Percentiles rank a stretch among this genome's conserved stretches.
Conservation (phyloP, 2,797 vertebrate genomes). For the Acanthopagrus latus region DNA sequence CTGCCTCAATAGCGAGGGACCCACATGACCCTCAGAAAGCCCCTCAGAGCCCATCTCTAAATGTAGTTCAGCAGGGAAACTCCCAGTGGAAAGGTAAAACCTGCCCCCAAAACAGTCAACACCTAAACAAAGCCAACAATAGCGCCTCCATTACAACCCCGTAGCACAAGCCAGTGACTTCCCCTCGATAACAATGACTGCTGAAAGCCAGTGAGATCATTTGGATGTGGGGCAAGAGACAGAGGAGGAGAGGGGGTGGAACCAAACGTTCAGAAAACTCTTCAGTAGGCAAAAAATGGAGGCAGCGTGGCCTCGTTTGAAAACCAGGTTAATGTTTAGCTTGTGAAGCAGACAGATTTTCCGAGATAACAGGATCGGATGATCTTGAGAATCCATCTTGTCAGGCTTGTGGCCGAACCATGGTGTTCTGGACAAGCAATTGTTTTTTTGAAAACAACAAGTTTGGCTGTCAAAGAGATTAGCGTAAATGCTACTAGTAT, state of each 20-base stretch:
- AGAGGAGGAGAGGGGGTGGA: neutral
- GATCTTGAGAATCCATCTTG: no score
- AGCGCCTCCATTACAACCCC: slow-evolving; percentile 40
- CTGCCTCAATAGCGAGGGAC: slow-evolving; percentile 30
- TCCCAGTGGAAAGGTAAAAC: slow-evolving; percentile 50
- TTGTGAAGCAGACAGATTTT: no score
- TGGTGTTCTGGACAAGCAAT: no score
- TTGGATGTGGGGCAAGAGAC: slow-evolving; percentile 20
- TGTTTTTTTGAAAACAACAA: no score
- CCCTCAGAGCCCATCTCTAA: slow-evolving; percentile 39
- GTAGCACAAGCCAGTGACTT: slow-evolving; percentile 67
- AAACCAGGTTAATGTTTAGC: no score
- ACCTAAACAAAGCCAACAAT: slow-evolving; percentile 64
- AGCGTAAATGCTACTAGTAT: no score
- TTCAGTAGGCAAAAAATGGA: neutral
- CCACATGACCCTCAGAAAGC: slow-evolving; percentile 32
- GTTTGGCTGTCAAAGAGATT: no score
- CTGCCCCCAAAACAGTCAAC: slow-evolving; percentile 49
- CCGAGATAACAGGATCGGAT: no score
- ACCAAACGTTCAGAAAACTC: neutral
- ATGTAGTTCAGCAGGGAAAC: slow-evolving; percentile 56
- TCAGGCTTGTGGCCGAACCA: no score
- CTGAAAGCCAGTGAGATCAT: slow-evolving; percentile 47
- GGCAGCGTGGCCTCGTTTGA: no score
- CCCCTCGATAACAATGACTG: slow-evolving; percentile 66